Conservation (phyloP, 2,113 vertebrate species). For the Stercorarius parasiticus region DNA sequence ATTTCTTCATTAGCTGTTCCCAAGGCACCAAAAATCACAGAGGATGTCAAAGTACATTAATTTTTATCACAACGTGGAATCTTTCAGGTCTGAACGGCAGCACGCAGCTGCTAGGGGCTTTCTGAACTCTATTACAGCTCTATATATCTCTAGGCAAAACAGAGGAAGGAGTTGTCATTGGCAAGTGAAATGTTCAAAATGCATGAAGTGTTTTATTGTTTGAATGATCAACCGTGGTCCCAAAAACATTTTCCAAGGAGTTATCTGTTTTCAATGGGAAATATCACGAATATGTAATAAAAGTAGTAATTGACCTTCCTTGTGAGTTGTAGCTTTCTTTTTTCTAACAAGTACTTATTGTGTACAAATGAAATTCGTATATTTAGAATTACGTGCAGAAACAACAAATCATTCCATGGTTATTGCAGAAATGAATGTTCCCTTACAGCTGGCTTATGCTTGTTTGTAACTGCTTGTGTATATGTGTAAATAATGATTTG, state of each 20-base stretch:
- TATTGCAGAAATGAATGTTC: neutral
- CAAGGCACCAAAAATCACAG: constrained; percentile 80
- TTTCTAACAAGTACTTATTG: neutral
- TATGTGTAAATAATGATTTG: constrained; percentile 21
- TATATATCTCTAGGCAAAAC: constrained; percentile 81
- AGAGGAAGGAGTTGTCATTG: constrained; percentile 71
- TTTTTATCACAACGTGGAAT: constrained; percentile 90
- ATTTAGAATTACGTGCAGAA: neutral
- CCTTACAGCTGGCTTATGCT: neutral
- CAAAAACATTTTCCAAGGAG: neutral
- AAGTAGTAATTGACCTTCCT: neutral
- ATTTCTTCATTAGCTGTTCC: constrained; percentile 86
- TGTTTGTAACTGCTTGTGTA: neutral
- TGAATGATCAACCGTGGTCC: constrained; percentile 37
- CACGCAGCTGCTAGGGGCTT: constrained; percentile 84
- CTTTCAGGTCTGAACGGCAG: constrained; percentile 93
- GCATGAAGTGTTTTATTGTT: constrained; percentile 75
- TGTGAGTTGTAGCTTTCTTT: neutral
- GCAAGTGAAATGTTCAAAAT: constrained; percentile 77
- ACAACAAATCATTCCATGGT: neutral
- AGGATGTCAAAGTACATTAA: constrained; percentile 92
- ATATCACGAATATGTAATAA: neutral
- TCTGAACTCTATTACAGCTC: constrained; percentile 83
- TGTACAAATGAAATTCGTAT: neutral
- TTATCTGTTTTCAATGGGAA: neutral